phyloP scores from a whole-genome alignment of 2,888 invertebrate genomes.

The Melinaea marsaeus region DNA sequence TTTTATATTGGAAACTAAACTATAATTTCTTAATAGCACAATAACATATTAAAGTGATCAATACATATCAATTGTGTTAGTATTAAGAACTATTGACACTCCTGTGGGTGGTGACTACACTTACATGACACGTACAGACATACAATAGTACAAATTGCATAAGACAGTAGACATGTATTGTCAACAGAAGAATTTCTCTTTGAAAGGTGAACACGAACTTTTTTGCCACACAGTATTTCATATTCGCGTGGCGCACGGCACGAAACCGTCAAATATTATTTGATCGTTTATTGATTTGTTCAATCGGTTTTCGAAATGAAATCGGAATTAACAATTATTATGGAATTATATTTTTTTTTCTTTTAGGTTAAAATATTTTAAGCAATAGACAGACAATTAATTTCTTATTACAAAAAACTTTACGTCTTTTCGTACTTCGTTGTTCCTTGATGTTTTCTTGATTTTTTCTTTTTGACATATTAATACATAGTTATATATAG shows the following conservation, averaged over 20 bases:
- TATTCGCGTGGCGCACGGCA: conserved; percentile 14
- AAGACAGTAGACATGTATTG: conserved; percentile 45
- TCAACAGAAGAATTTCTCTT: conserved; percentile 60
- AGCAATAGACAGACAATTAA: no score
- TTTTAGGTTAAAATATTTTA: no score
- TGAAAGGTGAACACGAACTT: conserved; percentile 49
- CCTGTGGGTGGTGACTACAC: conserved; percentile 17
- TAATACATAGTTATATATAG: no score
- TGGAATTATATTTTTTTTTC: not conserved
- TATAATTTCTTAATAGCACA: no score
- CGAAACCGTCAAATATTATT: conserved; percentile 9
- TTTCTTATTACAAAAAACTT: no score
- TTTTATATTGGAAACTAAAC: no score
- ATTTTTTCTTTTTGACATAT: no score
- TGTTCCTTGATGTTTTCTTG: no score
- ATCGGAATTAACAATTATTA: not conserved
- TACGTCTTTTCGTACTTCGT: no score
- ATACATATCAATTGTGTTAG: not conserved
- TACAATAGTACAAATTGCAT: conserved; percentile 59
- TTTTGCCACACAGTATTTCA: conserved; percentile 45
- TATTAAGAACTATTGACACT: conserved; percentile 9
- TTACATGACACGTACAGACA: conserved; percentile 35
- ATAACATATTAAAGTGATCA: no score
- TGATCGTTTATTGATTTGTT: conserved; percentile 32
- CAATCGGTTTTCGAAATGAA: not conserved